Conservation (phyloP, 1,140 invertebrate species). For the Adelges cooleyi region DNA sequence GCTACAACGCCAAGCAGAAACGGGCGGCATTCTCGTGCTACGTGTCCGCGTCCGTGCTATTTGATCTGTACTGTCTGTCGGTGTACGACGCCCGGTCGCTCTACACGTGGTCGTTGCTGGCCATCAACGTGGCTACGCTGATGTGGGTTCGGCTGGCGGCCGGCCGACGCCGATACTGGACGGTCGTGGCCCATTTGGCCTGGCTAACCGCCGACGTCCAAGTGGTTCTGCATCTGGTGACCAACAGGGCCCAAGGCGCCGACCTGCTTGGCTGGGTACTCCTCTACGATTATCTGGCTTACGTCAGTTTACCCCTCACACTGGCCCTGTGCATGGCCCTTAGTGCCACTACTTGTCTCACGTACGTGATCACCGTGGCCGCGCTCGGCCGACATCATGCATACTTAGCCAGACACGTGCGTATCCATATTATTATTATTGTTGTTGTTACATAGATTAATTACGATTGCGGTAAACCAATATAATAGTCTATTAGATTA, state of each 20-base stretch:
- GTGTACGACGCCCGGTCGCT: conserved; percentile 39
- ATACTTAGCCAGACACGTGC: conserved; percentile 47
- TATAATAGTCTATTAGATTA: too few relatives aligned
- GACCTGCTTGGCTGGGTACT: conserved; percentile 64
- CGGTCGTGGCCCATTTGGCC: conserved; percentile 47
- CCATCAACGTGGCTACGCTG: conserved; percentile 42
- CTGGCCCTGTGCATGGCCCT: conserved; percentile 50
- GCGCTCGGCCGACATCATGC: conserved; percentile 37
- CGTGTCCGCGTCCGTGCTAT: conserved; percentile 52
- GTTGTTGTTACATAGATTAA: too few relatives aligned
- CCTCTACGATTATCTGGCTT: conserved; percentile 71
- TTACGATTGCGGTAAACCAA: too few relatives aligned
- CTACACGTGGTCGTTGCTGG: conserved; percentile 43
- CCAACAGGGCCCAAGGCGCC: conserved; percentile 44
- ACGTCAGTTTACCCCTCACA: conserved; percentile 65
- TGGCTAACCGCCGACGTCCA: conserved; percentile 52
- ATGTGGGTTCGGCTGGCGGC: conserved; percentile 43
- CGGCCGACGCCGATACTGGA: conserved; percentile 42
- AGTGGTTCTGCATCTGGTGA: conserved; percentile 45
- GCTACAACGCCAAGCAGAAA: conserved; percentile 61
- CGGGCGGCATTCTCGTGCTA: conserved; percentile 65
- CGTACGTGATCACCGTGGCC: conserved; percentile 47
- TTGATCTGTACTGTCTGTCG: conserved; percentile 51
- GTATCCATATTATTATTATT: too few relatives aligned
- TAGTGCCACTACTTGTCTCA: conserved; percentile 45